Base-by-base conservation (phyloP, 2,797 vertebrate species). In the Acanthornis magna region DNA sequence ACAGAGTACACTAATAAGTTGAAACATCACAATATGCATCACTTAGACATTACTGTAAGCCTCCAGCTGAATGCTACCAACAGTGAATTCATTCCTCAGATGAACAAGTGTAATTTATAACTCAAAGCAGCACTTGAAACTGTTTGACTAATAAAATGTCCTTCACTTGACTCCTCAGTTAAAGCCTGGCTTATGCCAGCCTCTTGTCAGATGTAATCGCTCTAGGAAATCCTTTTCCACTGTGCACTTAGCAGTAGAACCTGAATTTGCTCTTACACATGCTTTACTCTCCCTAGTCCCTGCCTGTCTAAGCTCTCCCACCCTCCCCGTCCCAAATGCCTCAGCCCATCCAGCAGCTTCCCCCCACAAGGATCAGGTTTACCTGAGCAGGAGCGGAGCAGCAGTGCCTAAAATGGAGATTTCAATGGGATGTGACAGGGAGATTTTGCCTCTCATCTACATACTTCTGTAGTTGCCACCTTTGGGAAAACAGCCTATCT, bases 371-470 rank as follows among this genome's bases (percentile, higher is more conserved):
- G 88, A 96, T 77, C 76, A 70, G 51, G 22, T 97, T 98, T 97
- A 96, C 95, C 96, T 97, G 97, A 96, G 95, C 74, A 96, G 96
- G 90, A 76, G 94, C 7, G 66, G 92, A 96, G 84, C 78, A 11
- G 65, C 68, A 40, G 89, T 95, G 91, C 91, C 80, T 85, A 90
- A 90, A 93, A 91, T 74, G 91, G 92, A 97, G 97, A 92, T 94
- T 92, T 96, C 93, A 95, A 36, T 61, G 92, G 95, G 85, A 82
- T 85, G 82, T 88, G 95, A 73, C 34, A 85, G 63, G 55, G 67
- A 66, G 70, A 67, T 90, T 97, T 96, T 91, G n/a, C 78, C 72
- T 90, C 89, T 88, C 85, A 95, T 94, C 90, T 95, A 91, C 21
- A 87, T 83, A 84, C 55, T 83, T 94, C 76, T 94, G 75, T 87